Evolutionary conservation across 2,113 vertebrate genomes (phyloP).

Genomic region (Gavia stellata): DNA sequence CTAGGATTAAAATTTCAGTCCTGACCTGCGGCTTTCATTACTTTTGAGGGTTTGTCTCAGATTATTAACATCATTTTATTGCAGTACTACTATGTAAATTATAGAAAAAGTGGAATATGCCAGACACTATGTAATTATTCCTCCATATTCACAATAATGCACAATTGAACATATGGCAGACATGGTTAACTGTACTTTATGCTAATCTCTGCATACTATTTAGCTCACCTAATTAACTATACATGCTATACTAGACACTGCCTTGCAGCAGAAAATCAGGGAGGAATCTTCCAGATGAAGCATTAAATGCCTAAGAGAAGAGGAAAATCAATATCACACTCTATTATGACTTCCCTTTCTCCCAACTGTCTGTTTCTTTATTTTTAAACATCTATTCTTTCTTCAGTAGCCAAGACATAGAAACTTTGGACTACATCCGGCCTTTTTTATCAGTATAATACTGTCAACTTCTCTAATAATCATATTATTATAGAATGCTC

Average conservation of each 20-base stretch:
- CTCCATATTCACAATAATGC: constrained; percentile 22
- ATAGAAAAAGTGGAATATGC: not conserved
- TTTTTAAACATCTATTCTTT: not conserved
- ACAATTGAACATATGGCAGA: constrained; percentile 19
- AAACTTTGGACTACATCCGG: not conserved
- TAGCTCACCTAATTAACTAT: constrained; percentile 54
- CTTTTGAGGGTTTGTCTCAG: constrained; percentile 21
- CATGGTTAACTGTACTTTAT: constrained; percentile 37
- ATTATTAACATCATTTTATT: constrained; percentile 31
- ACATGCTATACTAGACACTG: not conserved
- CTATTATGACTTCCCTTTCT: not conserved
- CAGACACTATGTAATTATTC: constrained; percentile 19
- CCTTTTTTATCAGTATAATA: not conserved
- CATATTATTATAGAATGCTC: not conserved
- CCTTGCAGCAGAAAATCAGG: not conserved
- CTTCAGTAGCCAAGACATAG: not conserved
- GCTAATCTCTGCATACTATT: constrained; percentile 44
- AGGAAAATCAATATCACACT: not conserved
- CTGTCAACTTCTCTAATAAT: not conserved
- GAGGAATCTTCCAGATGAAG: not conserved
- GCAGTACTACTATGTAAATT: constrained; percentile 13
- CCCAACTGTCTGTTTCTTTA: not conserved
- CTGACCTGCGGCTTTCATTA: constrained; percentile 5
- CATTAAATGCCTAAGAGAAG: not conserved
- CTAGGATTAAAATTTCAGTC: constrained; percentile 5